These are phyloP conservation scores for Agrochola lota DNA, from an alignment of 2,888 invertebrate genomes.

Conservation along the genomic window DNA sequence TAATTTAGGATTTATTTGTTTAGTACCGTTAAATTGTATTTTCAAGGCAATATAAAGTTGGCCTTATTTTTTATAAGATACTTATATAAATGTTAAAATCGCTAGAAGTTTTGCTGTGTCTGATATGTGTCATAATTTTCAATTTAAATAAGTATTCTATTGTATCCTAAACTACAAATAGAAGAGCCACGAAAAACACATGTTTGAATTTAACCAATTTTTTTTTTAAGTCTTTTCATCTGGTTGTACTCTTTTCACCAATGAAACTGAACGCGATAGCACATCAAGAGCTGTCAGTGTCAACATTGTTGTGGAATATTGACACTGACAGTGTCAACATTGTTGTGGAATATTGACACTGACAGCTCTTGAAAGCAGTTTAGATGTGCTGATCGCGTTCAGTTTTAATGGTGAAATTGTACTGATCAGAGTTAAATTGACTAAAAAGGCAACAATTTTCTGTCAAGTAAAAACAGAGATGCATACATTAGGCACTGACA, in stretches of 20 bases:
- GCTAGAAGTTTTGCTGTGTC: not conserved
- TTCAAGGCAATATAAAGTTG: not conserved
- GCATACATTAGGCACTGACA: not conserved
- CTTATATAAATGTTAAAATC: not conserved
- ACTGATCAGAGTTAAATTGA: not conserved
- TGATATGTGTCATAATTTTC: not conserved
- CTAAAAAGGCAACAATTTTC: not conserved
- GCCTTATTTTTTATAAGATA: not conserved
- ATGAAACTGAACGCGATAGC: too few relatives aligned
- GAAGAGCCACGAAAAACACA: not conserved
- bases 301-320: too few relatives aligned
- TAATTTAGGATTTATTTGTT: conserved; percentile 56
- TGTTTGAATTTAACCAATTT: not conserved
- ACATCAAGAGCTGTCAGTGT: too few relatives aligned
- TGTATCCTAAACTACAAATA: not conserved
- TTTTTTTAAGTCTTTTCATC: too few relatives aligned
- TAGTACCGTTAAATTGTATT: conserved; percentile 56
- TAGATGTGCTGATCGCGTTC: too few relatives aligned
- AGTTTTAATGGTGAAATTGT: too few relatives aligned
- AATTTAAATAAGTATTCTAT: too few relatives aligned
- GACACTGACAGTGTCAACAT: too few relatives aligned
- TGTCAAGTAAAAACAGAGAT: not conserved
- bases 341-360: too few relatives aligned
- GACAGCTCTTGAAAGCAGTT: too few relatives aligned
- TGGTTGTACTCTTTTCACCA: too few relatives aligned